These are phyloP conservation scores for Desoria tigrina DNA, from an alignment of 2,888 invertebrate species.

Conservation along the genomic window DNA sequence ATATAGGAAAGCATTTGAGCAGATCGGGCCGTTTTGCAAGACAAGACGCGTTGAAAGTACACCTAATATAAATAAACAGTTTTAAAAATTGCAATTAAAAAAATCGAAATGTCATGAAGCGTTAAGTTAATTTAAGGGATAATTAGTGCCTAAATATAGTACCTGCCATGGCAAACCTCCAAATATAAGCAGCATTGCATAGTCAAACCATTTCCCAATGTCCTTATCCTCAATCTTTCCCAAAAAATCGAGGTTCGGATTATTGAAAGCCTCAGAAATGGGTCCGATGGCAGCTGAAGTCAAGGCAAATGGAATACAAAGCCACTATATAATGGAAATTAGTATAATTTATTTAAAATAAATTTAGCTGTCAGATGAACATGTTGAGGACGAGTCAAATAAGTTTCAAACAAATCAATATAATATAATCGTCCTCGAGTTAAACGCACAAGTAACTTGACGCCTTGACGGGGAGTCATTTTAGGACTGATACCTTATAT, in stretches of 20 bases:
- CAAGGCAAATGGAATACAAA: conserved; percentile 96
- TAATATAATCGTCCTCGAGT: background rate
- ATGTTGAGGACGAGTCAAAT: background rate
- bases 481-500: too few relatives aligned
- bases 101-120: background rate
- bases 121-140: too few relatives aligned
- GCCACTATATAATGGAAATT: conserved; percentile 66
- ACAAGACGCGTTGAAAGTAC: conserved; percentile 96
- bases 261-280: conserved; percentile 64
- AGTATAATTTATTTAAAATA: background rate
- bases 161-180: conserved; percentile 98
- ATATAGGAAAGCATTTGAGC: conserved; percentile 94
- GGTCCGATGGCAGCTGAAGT: conserved; percentile 78
- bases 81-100: conserved; percentile 21
- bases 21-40: conserved; percentile 88
- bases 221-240: conserved; percentile 72
- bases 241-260: conserved; percentile 85
- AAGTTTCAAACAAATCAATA: too few relatives aligned
- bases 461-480: too few relatives aligned
- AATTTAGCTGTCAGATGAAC: background rate
- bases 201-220: conserved; percentile 82
- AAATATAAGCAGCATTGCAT: conserved; percentile 83
- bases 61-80: too few relatives aligned
- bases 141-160: conserved; percentile 48
- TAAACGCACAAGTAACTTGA: too few relatives aligned